Percentiles rank a stretch among this genome's conserved stretches.
These are phyloP conservation scores for Anser cygnoides DNA, from an alignment of 2,113 vertebrate species.

Conservation along the genomic window DNA sequence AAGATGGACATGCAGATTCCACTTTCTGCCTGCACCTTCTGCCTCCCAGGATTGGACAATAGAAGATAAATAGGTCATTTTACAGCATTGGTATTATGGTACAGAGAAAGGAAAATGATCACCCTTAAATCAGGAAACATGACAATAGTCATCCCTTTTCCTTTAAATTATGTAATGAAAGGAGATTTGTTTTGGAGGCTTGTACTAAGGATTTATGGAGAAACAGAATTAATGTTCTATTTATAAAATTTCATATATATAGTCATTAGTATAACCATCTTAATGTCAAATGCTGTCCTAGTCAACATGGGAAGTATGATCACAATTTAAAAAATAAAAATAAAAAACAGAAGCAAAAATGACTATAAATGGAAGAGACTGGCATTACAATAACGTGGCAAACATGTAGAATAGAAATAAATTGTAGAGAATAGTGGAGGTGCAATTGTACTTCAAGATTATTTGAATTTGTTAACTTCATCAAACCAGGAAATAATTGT, in stretches of 20 bases:
- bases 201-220: conserved; percentile 25
- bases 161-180: not conserved
- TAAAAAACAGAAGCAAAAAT: not conserved
- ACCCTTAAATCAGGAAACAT: not conserved
- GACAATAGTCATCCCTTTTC: not conserved
- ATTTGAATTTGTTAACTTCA: not conserved
- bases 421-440: not conserved
- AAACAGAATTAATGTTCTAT: conserved; percentile 39
- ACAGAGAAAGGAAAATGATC: not conserved
- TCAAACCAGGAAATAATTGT: not conserved
- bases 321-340: not conserved
- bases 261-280: not conserved
- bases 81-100: not conserved
- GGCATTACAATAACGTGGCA: not conserved
- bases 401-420: not conserved
- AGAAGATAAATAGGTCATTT: conserved; percentile 32
- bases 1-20: not conserved
- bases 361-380: not conserved
- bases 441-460: not conserved
- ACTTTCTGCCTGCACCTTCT: not conserved
- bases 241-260: not conserved
- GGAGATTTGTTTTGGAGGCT: not conserved
- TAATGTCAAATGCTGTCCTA: not conserved
- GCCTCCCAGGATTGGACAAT: not conserved
- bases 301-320: not conserved